Base-by-base conservation (phyloP, 2,797 vertebrate species). In the Notolabrus celidotus region DNA sequence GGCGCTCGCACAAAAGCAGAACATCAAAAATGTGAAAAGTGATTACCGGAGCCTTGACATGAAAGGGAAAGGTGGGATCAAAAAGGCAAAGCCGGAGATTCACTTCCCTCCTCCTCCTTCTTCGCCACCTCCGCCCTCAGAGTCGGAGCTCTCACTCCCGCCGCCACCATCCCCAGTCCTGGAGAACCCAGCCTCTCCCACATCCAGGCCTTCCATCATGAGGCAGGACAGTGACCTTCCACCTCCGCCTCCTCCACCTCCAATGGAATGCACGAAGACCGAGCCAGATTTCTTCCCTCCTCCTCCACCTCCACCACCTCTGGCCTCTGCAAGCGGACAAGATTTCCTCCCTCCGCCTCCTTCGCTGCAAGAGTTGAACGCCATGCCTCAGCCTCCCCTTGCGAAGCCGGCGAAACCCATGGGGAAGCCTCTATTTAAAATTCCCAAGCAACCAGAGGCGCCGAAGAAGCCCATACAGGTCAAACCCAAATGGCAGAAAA, bases 141-240 rank as follows among this genome's bases (percentile, higher is more conserved):
- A 97, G 88, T 93, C 92, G 2, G 96, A 97, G 81, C 88, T 96
- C 65, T 96, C 95, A 51, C 93, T 96, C 39, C 96, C 94, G 67
- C 93, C 94, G 0, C 96, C 96, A 1, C 95, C 96, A 2, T 93
- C 95, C 3, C 93, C 95, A 1, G 88, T 95, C 71, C 73, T 88
- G 23, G 85, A 92, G 60, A 85, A 79, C 74, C 89, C 90, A 0
- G 76, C 46, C 2, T 81, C 84, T 38, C 67, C 82, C 33, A 80
- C 89, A 8, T 91, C 84, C 20, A 61, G 41, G 27, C 86, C 88
- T 27, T 69, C 89, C 16, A 82, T 89, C 64, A 89, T 86, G 74
- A 94, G 90, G 60, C 90, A 91, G 74, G 95, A 94, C 63, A 90
- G 82, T 49, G 96, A 97, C 66, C 89, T 92, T 42, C 94, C 95